Evolutionary conservation across 2,113 vertebrate genomes (phyloP).

Genomic region (Centropus unirufus): DNA sequence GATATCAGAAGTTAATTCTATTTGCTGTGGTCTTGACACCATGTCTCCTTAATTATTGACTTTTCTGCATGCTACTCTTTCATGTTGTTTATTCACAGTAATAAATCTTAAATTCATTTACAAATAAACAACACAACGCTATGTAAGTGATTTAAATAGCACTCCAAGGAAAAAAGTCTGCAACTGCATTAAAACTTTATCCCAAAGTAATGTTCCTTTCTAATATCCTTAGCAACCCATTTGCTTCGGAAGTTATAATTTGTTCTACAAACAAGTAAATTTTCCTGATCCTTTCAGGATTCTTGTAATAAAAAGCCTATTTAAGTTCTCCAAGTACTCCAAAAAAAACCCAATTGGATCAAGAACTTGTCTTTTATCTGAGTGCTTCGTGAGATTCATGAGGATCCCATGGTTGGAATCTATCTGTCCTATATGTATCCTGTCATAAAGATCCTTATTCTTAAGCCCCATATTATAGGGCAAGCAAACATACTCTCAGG

Average conservation of each 20-base stretch:
- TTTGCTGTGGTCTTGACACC: neutral
- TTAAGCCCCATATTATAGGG: neutral
- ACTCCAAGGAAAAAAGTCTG: neutral
- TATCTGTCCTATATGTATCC: neutral
- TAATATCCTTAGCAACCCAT: neutral
- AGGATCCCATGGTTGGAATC: neutral
- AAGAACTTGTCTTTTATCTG: neutral
- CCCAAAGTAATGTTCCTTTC: neutral
- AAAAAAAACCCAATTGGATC: neutral
- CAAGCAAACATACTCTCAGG: neutral
- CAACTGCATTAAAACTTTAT: neutral
- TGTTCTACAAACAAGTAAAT: neutral
- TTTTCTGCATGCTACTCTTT: neutral
- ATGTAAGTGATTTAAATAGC: neutral
- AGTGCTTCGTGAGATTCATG: neutral
- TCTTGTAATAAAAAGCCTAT: neutral
- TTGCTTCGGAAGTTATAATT: neutral
- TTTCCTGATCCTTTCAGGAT: neutral
- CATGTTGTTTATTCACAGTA: conserved; percentile 20
- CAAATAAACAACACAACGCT: neutral
- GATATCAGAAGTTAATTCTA: conserved; percentile 47
- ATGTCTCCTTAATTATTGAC: conserved; percentile 10
- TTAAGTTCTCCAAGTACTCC: neutral
- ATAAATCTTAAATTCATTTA: conserved; percentile 34
- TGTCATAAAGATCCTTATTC: neutral